Evolutionary conservation across 2,888 invertebrate species (phyloP).

Genomic region (Orchesellides sinensis): DNA sequence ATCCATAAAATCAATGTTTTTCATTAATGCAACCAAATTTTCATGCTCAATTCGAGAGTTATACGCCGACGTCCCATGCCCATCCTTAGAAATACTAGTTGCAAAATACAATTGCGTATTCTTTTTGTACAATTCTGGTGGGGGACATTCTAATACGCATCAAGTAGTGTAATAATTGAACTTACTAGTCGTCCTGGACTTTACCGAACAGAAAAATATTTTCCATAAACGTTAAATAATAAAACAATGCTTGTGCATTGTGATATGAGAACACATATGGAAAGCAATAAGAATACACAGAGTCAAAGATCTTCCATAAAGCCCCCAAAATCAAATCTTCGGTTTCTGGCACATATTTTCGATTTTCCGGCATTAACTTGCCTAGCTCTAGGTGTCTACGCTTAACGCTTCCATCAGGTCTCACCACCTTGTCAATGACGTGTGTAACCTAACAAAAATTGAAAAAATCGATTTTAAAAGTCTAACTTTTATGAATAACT

Average conservation of each 20-base stretch:
- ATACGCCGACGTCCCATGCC: constrained; percentile 24
- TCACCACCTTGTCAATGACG: constrained; percentile 15
- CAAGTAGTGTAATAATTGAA: not conserved
- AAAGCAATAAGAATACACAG: constrained; percentile 41
- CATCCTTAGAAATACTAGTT: not conserved
- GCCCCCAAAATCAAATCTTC: constrained; percentile 50
- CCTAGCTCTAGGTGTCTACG: not conserved
- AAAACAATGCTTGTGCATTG: constrained; percentile 21
- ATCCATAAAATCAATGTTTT: constrained; percentile 35
- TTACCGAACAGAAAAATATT: constrained; percentile 26
- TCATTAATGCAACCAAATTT: constrained; percentile 24
- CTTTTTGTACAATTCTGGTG: too few relatives aligned
- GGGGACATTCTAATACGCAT: too few relatives aligned
- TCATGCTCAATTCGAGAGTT: constrained; percentile 38
- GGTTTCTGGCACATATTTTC: constrained; percentile 29
- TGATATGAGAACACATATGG: constrained; percentile 21
- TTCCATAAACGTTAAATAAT: constrained; percentile 31
- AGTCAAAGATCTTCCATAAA: constrained; percentile 45
- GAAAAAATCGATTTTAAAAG: not conserved
- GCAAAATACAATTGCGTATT: too few relatives aligned
- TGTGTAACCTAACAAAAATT: constrained; percentile 20
- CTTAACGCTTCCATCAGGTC: constrained; percentile 3
- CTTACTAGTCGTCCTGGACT: constrained; percentile 29
- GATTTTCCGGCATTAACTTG: constrained; percentile 15
- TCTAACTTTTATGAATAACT: not conserved